Percentiles rank a stretch among this genome's conserved stretches.
Conservation (phyloP, 2,113 vertebrate species). For the Toxotes chatareus region DNA sequence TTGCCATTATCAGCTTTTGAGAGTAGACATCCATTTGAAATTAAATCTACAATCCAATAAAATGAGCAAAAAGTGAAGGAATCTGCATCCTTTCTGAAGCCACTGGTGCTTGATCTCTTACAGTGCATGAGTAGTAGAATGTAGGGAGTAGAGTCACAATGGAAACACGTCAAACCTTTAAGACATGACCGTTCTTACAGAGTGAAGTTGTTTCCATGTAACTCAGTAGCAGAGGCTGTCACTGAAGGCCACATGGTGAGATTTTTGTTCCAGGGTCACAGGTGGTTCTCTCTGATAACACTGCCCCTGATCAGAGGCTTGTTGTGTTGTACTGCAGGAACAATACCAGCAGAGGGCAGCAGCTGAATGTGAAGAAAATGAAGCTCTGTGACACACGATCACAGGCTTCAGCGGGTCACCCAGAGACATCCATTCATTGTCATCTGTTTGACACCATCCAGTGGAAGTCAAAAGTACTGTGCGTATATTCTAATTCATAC, state of each 20-base stretch:
- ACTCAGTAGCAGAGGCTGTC: not conserved
- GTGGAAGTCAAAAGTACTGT: too few species aligned
- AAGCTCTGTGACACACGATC: not conserved
- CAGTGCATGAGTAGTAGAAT: too few species aligned
- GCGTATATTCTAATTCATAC: too few species aligned
- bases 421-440: not conserved
- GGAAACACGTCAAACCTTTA: not conserved
- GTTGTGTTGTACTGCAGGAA: slow-evolving; percentile 8
- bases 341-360: slow-evolving; percentile 63
- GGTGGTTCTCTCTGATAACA: not conserved
- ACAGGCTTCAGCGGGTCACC: not conserved
- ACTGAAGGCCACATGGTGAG: not conserved
- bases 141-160: not conserved
- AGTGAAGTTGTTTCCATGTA: not conserved
- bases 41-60: too few species aligned
- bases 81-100: too few species aligned
- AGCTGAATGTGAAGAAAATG: slow-evolving; percentile 19
- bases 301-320: not conserved
- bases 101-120: too few species aligned
- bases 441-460: not conserved
- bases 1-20: too few species aligned
- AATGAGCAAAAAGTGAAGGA: too few species aligned
- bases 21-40: too few species aligned
- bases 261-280: not conserved
- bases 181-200: not conserved